Conservation (phyloP, 2,888 invertebrate species). For the Allacma fusca region DNA sequence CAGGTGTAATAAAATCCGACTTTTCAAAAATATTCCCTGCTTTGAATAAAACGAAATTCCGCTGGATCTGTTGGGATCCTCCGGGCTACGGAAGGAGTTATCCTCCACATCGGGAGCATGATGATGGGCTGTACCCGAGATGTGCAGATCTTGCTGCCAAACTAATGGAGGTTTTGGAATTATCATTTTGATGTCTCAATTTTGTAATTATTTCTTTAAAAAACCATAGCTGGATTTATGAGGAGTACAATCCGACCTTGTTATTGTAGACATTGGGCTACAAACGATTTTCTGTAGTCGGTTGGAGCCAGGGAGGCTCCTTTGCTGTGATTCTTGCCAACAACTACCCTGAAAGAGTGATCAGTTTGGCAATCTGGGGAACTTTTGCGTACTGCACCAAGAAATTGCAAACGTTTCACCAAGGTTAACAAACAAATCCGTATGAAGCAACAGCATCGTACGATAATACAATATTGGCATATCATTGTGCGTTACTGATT, state of each 20-base stretch:
- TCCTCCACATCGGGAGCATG: neutral
- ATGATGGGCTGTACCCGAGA: neutral
- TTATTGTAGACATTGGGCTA: neutral
- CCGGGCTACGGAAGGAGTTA: neutral
- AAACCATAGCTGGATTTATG: no score
- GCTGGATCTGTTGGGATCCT: neutral
- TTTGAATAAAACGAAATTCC: neutral
- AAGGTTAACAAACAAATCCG: neutral
- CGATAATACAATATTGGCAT: no score
- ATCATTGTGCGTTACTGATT: no score
- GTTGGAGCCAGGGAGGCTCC: neutral
- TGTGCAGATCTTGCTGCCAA: neutral
- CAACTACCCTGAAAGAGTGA: neutral
- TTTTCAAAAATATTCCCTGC: neutral
- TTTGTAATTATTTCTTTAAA: no score
- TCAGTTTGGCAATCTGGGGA: neutral
- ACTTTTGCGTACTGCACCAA: neutral
- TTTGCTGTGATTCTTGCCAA: neutral
- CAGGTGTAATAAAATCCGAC: neutral
- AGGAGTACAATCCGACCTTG: neutral
- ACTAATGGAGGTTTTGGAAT: neutral
- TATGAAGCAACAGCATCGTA: no score
- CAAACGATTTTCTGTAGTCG: neutral
- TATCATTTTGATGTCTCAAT: no score
- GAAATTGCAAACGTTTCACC: neutral